Evolutionary conservation across 2,888 invertebrate genomes (phyloP), one percentile per base, ranked within the genome.

Genomic region (Malthinus flaveolus): DNA sequence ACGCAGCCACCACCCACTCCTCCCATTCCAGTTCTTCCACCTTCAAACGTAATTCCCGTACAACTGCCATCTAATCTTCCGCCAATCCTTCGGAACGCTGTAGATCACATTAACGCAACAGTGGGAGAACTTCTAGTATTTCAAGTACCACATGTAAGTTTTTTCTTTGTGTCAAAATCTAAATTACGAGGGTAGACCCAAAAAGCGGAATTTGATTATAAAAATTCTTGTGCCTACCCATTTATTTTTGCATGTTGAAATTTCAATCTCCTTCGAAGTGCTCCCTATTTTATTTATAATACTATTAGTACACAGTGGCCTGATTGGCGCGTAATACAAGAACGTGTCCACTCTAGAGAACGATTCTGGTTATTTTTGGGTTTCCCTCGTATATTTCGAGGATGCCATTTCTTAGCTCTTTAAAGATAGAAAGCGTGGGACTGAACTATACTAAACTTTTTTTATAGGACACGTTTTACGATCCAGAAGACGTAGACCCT

Each of bases 381-480:
- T n/a, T n/a, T n/a, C n/a, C n/a, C n/a, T n/a, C 8, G 33, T 7
- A 33, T 33, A 33, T 33, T 7, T 33, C 8, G 33, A 33, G 8
- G 6, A 33, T 6, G 6, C 8, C 8, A 33, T 33, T 7, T 33
- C 8, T 33, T 8, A 33, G 33, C 8, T 7, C 6, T 33, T 33
- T 8, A 33, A 33, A 33, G 6, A 33, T 33, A 8, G 8, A 33
- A 33, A 33, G 8, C 7, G 33, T 33, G 10, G 35, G 10, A 35
- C 35, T 35, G 35, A 2, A 35, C 3, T n/a, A n/a, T 35, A 2
- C 10, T n/a, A 32, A 11, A 9, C 32, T 46, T 13, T 46, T 46
- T 7, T 46, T 12, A 5, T 74, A 90, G 85, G 93, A 95, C 73
- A 91, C 93, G 1, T 96, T 95, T 83, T 93, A 88, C 77, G 95